Evolutionary conservation across 2,113 vertebrate genomes (phyloP), one percentile per base, ranked within the genome.

Genomic region (Limnothrissa miodon): DNA sequence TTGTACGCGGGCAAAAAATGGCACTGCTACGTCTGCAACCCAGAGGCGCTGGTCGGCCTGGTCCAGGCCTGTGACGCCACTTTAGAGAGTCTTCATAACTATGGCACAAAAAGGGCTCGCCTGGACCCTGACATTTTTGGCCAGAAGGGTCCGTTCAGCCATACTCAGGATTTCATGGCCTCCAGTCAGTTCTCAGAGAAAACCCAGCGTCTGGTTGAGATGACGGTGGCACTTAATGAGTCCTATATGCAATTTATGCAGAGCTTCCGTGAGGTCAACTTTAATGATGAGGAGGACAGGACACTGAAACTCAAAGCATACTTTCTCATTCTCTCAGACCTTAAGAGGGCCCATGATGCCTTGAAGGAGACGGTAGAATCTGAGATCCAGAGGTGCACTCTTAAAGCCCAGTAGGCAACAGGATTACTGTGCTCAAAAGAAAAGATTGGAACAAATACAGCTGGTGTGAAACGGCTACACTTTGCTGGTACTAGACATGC

Each of bases 1-100:
- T 91, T 99, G 93, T 95, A 97, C 90, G 96, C 96, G 92, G 97
- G 97, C 74, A 97, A 93, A 89, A 96, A 99, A 79, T 99, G 98
- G 98, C 96, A 98, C 92, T 99, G 98, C 91, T 99, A 99, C 48
- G 95, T 98, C 81, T 99, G 98, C 85, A 95, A 95, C 79, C 96
- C 98, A 1, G 98, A 99, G 87, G 97, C 98, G 83, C 95, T 99
- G 9, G 90, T 97, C 91, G 96, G 96, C 92, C 95, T 98, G 89
- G 96, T 99, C 85, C 92, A 96, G 83, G 95, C 97, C 0, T 99
- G 98, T 86, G 95, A 99, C 91, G 95, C 91, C 1, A 96, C 98
- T 56, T 96, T 99, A 70, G 96, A 99, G 90, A 98, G 96, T 91
- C 93, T 98, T 89, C 97, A 96, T 70, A 94, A 82, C 90, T 97